Percentiles rank a stretch among this genome's conserved stretches.
Conservation (phyloP, 2,113 vertebrate genomes). For the Redunca redunca region DNA sequence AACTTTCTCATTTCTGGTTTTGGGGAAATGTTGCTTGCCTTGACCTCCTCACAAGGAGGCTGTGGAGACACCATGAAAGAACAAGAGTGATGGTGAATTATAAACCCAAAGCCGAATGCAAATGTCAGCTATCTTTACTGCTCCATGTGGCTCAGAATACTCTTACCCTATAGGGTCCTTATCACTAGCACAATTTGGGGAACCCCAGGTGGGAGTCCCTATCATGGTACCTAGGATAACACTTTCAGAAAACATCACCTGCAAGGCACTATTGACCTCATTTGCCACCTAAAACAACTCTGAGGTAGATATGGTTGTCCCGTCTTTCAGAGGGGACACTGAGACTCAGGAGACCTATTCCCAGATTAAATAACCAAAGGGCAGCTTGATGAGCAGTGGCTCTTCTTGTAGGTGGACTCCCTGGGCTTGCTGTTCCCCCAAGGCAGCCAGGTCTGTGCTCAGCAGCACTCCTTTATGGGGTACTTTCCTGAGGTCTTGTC, state of each 20-base stretch:
- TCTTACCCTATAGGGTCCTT: background rate
- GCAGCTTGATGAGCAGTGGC: no score
- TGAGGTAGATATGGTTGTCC: background rate
- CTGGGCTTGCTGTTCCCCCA: background rate
- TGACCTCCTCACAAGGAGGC: background rate
- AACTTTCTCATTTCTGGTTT: background rate
- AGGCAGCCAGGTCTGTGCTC: background rate
- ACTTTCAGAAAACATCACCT: background rate
- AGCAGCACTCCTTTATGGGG: rapidly evolving
- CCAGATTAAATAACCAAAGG: background rate
- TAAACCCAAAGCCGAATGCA: background rate
- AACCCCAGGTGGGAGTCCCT: background rate
- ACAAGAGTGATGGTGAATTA: background rate
- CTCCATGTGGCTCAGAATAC: background rate
- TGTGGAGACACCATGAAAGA: background rate
- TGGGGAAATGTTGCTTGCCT: background rate
- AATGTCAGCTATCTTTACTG: background rate
- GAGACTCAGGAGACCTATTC: background rate
- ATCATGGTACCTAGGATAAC: background rate
- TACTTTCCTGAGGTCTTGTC: background rate
- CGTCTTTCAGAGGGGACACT: background rate
- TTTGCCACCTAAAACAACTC: background rate
- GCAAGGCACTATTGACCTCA: background rate
- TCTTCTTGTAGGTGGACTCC: background rate
- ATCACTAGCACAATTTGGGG: background rate